Percentiles rank a stretch among this genome's conserved stretches.
Evolutionary conservation across 2,888 invertebrate species (phyloP).

Genomic region (Rosalia funebris): DNA sequence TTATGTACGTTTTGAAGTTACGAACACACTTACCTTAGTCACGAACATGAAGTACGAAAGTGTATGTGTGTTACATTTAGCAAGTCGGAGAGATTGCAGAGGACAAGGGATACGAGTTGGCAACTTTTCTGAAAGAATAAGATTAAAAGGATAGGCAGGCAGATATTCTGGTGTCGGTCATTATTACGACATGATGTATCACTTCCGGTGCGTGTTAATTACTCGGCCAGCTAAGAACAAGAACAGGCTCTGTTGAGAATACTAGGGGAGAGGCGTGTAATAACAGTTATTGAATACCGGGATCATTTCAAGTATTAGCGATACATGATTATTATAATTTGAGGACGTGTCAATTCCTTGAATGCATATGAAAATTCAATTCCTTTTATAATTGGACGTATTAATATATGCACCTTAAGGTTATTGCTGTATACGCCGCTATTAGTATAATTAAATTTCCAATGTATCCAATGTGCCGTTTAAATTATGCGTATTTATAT

Average conservation of each 20-base stretch:
- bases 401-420: no score
- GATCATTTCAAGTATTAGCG: neutral
- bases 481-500: no score
- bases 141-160: slow-evolving; percentile 44
- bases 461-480: no score
- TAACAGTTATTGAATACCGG: neutral
- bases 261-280: slow-evolving; percentile 13
- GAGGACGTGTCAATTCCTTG: neutral
- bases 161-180: slow-evolving; percentile 63
- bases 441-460: no score
- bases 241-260: slow-evolving; percentile 47
- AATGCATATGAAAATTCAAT: no score
- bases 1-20: neutral
- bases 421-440: no score
- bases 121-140: slow-evolving; percentile 42
- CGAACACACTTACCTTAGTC: slow-evolving; percentile 8
- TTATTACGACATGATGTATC: slow-evolving; percentile 64
- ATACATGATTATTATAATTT: neutral
- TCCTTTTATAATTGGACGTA: no score
- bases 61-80: slow-evolving; percentile 35
- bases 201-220: slow-evolving; percentile 64
- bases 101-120: slow-evolving; percentile 41
- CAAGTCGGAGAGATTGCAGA: slow-evolving; percentile 22
- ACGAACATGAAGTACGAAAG: slow-evolving; percentile 20
- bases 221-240: slow-evolving; percentile 58